Evolutionary conservation across 2,113 vertebrate species (phyloP).

Genomic region (Murina feae): DNA sequence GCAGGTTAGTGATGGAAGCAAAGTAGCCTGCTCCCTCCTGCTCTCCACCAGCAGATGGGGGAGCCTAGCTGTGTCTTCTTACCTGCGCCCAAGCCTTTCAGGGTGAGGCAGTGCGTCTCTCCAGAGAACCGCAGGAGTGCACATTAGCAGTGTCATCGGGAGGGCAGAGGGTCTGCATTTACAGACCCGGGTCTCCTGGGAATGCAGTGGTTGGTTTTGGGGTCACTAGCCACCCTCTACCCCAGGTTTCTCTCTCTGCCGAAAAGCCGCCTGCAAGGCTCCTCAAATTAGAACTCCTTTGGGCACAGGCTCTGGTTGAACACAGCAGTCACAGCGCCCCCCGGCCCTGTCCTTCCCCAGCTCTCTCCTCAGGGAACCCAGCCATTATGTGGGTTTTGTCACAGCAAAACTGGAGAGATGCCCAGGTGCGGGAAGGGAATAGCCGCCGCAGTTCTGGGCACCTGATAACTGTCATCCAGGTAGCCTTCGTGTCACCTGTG

Average conservation of each 20-base stretch:
- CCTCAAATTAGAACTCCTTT: neutral
- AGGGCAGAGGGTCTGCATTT: neutral
- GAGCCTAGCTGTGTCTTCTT: neutral
- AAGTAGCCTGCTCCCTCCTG: neutral
- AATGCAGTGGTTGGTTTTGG: neutral
- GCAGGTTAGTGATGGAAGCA: conserved; percentile 84
- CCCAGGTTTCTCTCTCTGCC: neutral
- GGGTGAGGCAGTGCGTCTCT: neutral
- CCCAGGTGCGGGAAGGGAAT: neutral
- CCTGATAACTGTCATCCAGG: neutral
- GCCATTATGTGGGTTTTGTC: neutral
- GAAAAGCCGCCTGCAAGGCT: neutral
- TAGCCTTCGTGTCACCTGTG: neutral
- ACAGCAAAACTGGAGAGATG: neutral
- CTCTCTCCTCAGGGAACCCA: neutral
- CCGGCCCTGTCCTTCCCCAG: neutral
- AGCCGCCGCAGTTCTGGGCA: neutral
- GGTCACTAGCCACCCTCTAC: neutral
- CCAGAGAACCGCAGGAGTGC: neutral
- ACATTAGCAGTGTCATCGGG: neutral
- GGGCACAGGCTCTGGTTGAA: neutral
- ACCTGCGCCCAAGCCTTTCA: neutral
- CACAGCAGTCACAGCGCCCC: neutral
- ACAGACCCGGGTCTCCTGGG: neutral
- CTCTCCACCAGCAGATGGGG: neutral